Base-by-base conservation (phyloP, 2,888 invertebrate genomes). In the Nemapogon koenigi region DNA sequence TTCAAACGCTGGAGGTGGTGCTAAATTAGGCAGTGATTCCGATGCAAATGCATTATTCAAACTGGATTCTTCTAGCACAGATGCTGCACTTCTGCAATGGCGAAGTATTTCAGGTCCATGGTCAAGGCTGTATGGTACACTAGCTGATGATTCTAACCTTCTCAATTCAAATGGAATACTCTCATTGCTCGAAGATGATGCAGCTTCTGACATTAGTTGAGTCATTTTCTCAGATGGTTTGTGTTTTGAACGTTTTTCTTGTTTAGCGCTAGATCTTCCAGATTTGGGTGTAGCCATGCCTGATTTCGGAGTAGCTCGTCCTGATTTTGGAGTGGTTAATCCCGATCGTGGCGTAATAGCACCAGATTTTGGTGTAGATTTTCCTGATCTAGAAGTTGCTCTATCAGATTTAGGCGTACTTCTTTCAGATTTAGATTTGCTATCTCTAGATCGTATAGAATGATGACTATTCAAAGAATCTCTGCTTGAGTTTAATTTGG, bases 21-120 rank as follows among this genome's bases (percentile, higher is more conserved):
- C 84, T 50, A 89, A 72, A 62, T 88, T 88, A 6, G 89, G 89
- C 57, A 89, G 68, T 16, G 89, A 89, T 62, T 89, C 88, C 22
- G 88, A 87, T 41, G 84, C 84, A 47, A 78, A 79, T 13, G 64
- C 69, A 46, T 67, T 75, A 46, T 68, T 73, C 39, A 75, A 50
- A 43, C 82, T 83, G 2, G 81, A 66, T 54, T 86, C 85, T 43
- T 82, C 82, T 46, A 80, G 63, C 37, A 83, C 75, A 22, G 81
- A 82, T 19, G 81, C 81, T 36, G 82, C 81, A 54, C 83, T 83
- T 52, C 81, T 66, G 43, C 82, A 82, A 51, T 82, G 83, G 40
- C 83, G 59, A 46, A 82, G 59, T 41, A 67, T 49, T 49, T 79
- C 81, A 35, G 73, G 67, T 2, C 78, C 73, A 27, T 76, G 76